A percentile compares a stretch with the other conserved stretches of the same genome.
phyloP scores from a whole-genome alignment of 2,888 invertebrate genomes.

The Rhagium mordax region DNA sequence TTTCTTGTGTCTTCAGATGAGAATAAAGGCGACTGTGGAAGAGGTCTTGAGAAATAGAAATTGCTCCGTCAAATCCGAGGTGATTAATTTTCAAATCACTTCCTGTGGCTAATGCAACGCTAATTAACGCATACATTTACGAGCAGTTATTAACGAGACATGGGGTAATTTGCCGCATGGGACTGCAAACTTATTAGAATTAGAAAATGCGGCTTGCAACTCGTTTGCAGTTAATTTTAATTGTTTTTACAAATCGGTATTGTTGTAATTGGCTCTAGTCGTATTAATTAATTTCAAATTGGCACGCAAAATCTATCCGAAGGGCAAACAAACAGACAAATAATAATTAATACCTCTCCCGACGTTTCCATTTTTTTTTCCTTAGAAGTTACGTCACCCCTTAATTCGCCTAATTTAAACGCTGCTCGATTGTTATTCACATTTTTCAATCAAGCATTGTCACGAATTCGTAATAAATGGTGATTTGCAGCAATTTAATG shows the following conservation, averaged over 20 bases:
- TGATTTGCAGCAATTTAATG: slow-evolving; percentile 1
- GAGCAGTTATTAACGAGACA: background rate
- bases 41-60: background rate
- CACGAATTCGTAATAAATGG: slow-evolving; percentile 18
- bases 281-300: background rate
- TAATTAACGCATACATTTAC: background rate
- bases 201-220: background rate
- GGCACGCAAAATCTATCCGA: background rate
- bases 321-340: background rate
- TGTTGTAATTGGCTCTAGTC: background rate
- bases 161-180: background rate
- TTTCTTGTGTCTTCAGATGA: too few species aligned
- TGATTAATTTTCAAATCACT: background rate
- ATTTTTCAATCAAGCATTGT: slow-evolving; percentile 9
- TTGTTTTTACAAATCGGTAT: background rate
- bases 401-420: background rate
- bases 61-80: background rate
- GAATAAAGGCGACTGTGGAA: too few species aligned
- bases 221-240: background rate
- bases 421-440: background rate
- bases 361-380: background rate
- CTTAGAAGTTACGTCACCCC: background rate
- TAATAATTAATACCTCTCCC: background rate
- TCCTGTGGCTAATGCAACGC: too few species aligned
- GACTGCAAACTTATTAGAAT: background rate